Evolutionary conservation across 2,797 vertebrate species (phyloP), one percentile per base, ranked within the genome.

Genomic region (Enteromius viviparus): DNA sequence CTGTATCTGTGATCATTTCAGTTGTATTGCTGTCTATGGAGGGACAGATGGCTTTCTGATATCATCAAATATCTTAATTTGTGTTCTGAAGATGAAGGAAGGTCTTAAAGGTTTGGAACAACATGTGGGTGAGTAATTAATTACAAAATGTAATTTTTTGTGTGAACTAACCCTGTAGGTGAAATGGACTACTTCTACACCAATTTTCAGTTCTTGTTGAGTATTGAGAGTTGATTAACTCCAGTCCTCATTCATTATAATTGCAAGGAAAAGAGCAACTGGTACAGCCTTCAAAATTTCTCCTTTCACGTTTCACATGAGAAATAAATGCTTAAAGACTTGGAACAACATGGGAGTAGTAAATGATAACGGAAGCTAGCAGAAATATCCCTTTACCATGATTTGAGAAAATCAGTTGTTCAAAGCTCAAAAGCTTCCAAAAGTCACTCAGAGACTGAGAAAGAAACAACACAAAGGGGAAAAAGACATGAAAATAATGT

Each of bases 401-500:
- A 53, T 34, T 74, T 3, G 5, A 34, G 10, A 53, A 29, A 72
- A 21, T 12, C 26, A 5, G 4, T 53, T 32, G 29, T 26, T 14
- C 32, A 64, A 64, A 32, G 14, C 26, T 64, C 7, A 40, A 8
- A 8, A 40, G 37, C 14, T 64, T 32, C 37, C 37, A 40, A 40
- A 40, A 40, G 37, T 64, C 14, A 64, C 14, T 55, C 78, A 40
- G 19, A 68, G 72, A 34, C 72, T 62, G 60, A 37, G 76, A 45
- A 70, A 78, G 71, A 64, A 32, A 17, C 79, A 82, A 75, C 78
- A 81, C 78, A 78, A 80, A 70, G 47, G 26, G 55, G 58, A 88
- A 42, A 88, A 74, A 76, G 14, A 76, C 55, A 79, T 40, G 85
- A 68, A 85, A 90, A 85, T 74, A 84, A 68, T 53, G 74, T 19